Conservation (phyloP, 23 tunicate species). For the Phallusia fumigata region DNA sequence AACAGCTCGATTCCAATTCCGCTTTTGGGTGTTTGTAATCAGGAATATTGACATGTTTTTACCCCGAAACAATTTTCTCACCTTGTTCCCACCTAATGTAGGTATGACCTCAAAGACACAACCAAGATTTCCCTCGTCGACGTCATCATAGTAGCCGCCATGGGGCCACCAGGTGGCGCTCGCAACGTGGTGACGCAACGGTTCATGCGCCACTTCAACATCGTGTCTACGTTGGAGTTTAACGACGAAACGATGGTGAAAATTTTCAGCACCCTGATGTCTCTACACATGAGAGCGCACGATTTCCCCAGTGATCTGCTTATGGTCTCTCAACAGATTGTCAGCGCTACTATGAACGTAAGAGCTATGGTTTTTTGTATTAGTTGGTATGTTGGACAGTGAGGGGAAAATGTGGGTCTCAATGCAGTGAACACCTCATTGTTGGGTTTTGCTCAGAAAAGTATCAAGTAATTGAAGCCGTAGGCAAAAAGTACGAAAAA, state of each 20-base stretch:
- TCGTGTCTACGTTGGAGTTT: constrained; percentile 86
- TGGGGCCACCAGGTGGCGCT: constrained; percentile 99
- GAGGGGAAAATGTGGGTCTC: too few relatives aligned
- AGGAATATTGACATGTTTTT: too few relatives aligned
- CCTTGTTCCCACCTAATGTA: constrained; percentile 4
- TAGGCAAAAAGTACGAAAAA: too few relatives aligned
- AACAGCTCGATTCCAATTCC: too few relatives aligned
- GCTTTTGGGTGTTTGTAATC: too few relatives aligned
- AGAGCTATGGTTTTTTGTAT: too few relatives aligned
- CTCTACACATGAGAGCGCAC: constrained; percentile 68
- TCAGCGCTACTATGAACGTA: constrained; percentile 66
- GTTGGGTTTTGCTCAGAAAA: too few relatives aligned
- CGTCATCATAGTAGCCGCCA: constrained; percentile 84
- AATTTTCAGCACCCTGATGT: constrained; percentile 92
- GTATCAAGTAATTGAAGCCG: too few relatives aligned
- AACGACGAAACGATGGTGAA: constrained; percentile 98
- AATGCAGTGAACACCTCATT: too few relatives aligned
- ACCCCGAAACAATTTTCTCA: too few relatives aligned
- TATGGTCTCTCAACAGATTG: constrained; percentile 67
- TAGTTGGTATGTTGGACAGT: too few relatives aligned
- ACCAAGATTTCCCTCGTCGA: constrained; percentile 67
- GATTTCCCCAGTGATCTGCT: constrained; percentile 75
- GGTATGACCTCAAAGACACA: constrained; percentile 96
- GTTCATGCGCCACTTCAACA: constrained; percentile 92
- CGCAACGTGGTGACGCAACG: constrained; percentile 91